phyloP scores from a whole-genome alignment of 1,140 invertebrate genomes.

The Phymorhynchus buccinoides region DNA sequence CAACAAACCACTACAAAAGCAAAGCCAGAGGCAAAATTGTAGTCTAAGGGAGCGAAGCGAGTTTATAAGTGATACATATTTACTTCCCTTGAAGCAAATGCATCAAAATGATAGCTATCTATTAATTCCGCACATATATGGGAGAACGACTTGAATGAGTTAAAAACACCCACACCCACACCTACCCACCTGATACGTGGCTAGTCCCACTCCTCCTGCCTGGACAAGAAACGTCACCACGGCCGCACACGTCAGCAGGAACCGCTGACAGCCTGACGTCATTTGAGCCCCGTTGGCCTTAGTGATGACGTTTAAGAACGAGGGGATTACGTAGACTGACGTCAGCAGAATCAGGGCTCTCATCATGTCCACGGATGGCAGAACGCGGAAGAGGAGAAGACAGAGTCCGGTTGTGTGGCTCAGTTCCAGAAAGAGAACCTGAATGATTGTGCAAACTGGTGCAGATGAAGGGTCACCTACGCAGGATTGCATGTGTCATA shows the following conservation, averaged over 20 bases:
- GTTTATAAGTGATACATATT: too few relatives aligned
- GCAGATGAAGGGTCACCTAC: too few relatives aligned
- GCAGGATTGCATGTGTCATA: too few relatives aligned
- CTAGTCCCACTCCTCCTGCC: constrained; percentile 48
- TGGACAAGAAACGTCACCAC: constrained; percentile 47
- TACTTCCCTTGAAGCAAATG: too few relatives aligned
- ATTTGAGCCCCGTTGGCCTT: constrained; percentile 40
- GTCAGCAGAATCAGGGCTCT: constrained; percentile 95
- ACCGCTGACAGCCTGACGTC: constrained; percentile 41
- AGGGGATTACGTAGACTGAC: constrained; percentile 91
- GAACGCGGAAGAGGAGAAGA: constrained; percentile 87
- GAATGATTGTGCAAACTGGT: constrained; percentile 14
- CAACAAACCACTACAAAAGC: too few relatives aligned
- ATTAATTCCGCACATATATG: too few relatives aligned
- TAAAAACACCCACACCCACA: constrained; percentile 34
- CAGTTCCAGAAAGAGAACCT: constrained; percentile 83
- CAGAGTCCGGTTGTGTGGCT: constrained; percentile 89
- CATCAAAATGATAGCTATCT: too few relatives aligned
- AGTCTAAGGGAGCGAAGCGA: too few relatives aligned
- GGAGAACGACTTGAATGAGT: too few relatives aligned
- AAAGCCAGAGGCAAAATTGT: too few relatives aligned
- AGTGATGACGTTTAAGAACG: constrained; percentile 73
- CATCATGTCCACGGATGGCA: constrained; percentile 92
- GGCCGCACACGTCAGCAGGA: constrained; percentile 56
- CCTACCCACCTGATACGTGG: constrained; percentile 14